Evolutionary conservation across 2,113 vertebrate species (phyloP).

Genomic region (Mustelus asterias): DNA sequence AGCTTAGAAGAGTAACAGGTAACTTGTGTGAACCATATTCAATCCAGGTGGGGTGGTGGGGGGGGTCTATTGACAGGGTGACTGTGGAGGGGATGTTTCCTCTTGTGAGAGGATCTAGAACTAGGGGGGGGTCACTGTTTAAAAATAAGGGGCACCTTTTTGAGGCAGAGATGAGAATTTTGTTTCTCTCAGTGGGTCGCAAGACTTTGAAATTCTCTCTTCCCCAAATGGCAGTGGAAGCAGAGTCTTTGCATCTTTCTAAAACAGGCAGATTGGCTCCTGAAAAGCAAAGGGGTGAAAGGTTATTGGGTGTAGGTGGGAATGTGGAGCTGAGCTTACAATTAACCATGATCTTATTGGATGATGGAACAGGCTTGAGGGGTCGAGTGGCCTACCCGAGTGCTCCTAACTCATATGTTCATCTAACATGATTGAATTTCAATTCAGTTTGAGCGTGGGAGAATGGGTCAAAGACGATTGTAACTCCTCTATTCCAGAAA

Average conservation of each 20-base stretch:
- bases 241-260: background rate
- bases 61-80: background rate
- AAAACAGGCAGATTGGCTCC: background rate
- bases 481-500: too few relatives aligned
- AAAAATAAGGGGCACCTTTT: background rate
- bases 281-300: background rate
- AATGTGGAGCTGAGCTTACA: background rate
- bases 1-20: background rate
- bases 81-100: background rate
- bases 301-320: too few relatives aligned
- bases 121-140: background rate
- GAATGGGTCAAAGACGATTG: too few relatives aligned
- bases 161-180: too few relatives aligned
- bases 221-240: background rate
- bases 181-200: background rate
- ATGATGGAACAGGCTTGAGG: too few relatives aligned
- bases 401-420: too few relatives aligned
- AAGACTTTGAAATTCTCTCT: background rate
- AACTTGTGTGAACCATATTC: background rate
- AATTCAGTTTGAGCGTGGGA: too few relatives aligned
- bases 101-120: background rate
- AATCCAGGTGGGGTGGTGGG: too few relatives aligned
- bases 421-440: too few relatives aligned
- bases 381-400: too few relatives aligned
- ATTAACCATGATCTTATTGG: too few relatives aligned